Base-by-base conservation (phyloP, 37 sponge, comb jelly and placozoan species). In the Cladorhizidae sp. region DNA sequence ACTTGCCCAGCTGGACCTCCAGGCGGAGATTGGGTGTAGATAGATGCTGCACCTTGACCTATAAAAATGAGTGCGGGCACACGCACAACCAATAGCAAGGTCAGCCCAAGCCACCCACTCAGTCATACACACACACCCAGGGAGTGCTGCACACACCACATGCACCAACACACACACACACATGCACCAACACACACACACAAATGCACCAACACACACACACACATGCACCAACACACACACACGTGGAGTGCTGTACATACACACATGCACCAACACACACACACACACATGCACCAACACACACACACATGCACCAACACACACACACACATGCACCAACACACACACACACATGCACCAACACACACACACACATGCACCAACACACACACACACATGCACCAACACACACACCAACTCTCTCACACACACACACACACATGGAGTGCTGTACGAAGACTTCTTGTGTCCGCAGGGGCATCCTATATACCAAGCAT, bases 1-100 rank as follows among this genome's bases (percentile, higher is more conserved):
- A 7, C 41, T 40, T 17, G 1, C 70, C 61, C 22, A 54, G 21
- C 73, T 71, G 56, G n/a, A 45, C 43, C 61, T 88, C 78, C 40
- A 87, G 81, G 12, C 31, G 49, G 11, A 64, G 49, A 9, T n/a
- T n/a, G 49, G 9, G 37, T 21, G 62, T 61, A 15, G 14, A 7
- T 3, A 28, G 14, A 61, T 28, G 62, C 9, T 9, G 9, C 49
- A 45, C 49, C 49, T 45, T 9, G 49, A 45, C 49, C 9, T 5
- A 5, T 9, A 45, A 5, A 45, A 5, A 45, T 45, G 5, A 5
- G 9, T 9, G 8, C 9, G 49, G 9, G 49, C 8, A 45, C 49
- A 45, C 49, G 49, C 5, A 45, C 49, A 45, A 12, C 8, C 49
- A 45, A 45, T 45, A 45, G 49, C 49, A 12, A 9, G 9, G 9